Percentiles rank a stretch among this genome's conserved stretches.
Evolutionary conservation across 2,113 vertebrate species (phyloP).

Genomic region (Lagopus muta): DNA sequence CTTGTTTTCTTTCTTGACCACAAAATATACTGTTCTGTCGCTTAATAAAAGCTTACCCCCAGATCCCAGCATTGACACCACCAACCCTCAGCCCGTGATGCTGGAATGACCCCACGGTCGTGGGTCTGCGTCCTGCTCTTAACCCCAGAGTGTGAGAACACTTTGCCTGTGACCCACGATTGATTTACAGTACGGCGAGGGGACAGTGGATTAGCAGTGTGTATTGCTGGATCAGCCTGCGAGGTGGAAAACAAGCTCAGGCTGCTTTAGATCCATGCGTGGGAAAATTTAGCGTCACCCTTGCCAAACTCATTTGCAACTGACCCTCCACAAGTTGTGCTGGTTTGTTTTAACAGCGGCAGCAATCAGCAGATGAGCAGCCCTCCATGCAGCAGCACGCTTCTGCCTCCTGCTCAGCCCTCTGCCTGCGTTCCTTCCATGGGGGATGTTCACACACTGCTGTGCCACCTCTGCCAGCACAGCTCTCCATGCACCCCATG

Average conservation of each 20-base stretch:
- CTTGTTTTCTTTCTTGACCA: too few relatives aligned
- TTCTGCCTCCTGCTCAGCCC: not conserved
- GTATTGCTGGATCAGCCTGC: slow-evolving; percentile 39
- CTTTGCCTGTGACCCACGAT: not conserved
- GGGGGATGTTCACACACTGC: not conserved
- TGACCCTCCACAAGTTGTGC: accelerated
- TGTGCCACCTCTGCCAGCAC: too few relatives aligned
- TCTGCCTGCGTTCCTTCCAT: not conserved
- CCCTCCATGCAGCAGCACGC: accelerated
- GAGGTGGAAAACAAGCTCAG: not conserved
- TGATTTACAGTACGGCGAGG: slow-evolving; percentile 54
- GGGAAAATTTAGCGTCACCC: not conserved
- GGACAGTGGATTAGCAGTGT: slow-evolving; percentile 63
- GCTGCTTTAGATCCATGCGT: accelerated
- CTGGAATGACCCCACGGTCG: not conserved
- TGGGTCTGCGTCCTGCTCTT: slow-evolving; percentile 4
- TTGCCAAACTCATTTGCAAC: not conserved
- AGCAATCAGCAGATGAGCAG: not conserved
- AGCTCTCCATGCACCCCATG: not conserved
- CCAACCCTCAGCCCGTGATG: not conserved
- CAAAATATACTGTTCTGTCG: not conserved
- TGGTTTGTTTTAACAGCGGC: not conserved
- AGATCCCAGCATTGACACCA: not conserved
- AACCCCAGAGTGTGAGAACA: not conserved
- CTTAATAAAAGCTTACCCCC: slow-evolving; percentile 42